Conservation (phyloP, 2,888 invertebrate species). For the Phlogophora meticulosa region DNA sequence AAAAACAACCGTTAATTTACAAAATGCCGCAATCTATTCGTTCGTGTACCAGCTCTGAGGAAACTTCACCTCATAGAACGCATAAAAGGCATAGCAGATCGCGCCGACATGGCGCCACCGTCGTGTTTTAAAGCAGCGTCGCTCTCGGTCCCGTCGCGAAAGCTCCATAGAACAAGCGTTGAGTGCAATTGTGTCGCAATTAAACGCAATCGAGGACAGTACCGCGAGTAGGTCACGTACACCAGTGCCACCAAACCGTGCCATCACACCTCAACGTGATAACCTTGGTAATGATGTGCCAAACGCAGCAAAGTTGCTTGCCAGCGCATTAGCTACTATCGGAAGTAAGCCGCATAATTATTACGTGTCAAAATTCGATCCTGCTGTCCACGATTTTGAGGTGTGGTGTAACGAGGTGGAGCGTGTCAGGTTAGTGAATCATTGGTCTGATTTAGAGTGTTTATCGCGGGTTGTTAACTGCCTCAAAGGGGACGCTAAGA, state of each 20-base stretch:
- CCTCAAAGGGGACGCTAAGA: conserved; percentile 38
- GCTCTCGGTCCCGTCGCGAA: not conserved
- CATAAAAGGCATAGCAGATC: not conserved
- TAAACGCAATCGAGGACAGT: conserved; percentile 13
- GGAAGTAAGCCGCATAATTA: no score
- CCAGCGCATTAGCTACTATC: not conserved
- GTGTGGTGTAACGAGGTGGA: no score
- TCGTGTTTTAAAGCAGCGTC: not conserved
- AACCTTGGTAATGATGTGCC: no score
- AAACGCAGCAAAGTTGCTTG: not conserved
- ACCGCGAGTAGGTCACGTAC: conserved; percentile 4
- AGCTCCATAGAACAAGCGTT: conserved; percentile 6
- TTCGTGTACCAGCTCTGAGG: not conserved
- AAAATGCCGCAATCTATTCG: not conserved
- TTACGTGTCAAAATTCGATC: conserved; percentile 39
- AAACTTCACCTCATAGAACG: not conserved
- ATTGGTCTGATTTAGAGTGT: conserved; percentile 24
- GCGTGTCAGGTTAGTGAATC: no score
- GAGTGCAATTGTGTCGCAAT: conserved; percentile 7
- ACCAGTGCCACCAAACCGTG: conserved; percentile 1
- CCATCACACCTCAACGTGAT: conserved; percentile 20
- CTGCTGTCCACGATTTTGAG: no score
- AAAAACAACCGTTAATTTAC: no score
- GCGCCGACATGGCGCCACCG: not conserved
- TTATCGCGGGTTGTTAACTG: conserved; percentile 31